Evolutionary conservation across 2,797 vertebrate species (phyloP).

Genomic region (Scyliorhinus canicula): DNA sequence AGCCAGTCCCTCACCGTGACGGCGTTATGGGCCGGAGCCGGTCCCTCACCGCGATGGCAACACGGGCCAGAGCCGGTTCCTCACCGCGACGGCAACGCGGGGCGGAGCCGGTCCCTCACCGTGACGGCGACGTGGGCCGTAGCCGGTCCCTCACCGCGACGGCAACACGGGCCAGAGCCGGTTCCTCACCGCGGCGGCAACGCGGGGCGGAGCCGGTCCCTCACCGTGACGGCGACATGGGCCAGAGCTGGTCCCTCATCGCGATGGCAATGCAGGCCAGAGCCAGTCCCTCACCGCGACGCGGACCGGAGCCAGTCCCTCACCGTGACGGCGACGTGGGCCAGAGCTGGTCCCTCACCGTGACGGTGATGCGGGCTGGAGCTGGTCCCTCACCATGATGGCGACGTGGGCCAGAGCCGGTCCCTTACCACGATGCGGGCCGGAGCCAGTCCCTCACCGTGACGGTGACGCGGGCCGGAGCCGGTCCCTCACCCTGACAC

Average conservation of each 20-base stretch:
- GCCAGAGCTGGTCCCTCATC: background rate
- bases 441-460: too few species aligned
- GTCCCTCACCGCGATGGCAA: background rate
- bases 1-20: background rate
- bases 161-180: too few species aligned
- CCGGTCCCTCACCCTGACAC: background rate
- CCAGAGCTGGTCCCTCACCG: background rate
- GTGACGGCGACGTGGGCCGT: too few species aligned
- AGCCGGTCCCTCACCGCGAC: too few species aligned
- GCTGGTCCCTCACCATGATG: background rate
- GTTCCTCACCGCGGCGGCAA: too few species aligned
- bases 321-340: background rate
- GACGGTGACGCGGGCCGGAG: too few species aligned
- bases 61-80: background rate
- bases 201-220: background rate
- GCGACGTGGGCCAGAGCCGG: too few species aligned
- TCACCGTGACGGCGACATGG: background rate
- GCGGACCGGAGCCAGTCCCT: background rate
- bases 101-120: background rate
- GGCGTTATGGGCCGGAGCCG: background rate
- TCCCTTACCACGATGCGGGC: too few species aligned
- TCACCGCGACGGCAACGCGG: background rate
- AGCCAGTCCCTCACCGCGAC: background rate
- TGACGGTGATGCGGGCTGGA: background rate
- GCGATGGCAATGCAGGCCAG: background rate